These are phyloP conservation scores for Eilema griseolum DNA, from an alignment of 2,888 invertebrate species.

Conservation along the genomic window DNA sequence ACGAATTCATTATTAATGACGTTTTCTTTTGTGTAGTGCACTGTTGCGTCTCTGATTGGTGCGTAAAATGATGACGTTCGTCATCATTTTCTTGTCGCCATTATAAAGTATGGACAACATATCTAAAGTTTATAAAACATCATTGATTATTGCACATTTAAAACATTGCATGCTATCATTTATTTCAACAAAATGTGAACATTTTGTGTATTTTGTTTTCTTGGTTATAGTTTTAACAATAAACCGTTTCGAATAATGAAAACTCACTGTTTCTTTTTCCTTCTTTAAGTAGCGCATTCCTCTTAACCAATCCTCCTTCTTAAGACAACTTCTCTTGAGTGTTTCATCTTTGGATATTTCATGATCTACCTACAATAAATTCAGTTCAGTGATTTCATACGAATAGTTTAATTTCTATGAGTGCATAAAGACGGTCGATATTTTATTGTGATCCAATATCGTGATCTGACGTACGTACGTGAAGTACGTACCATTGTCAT, in stretches of 20 bases:
- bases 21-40: too few relatives aligned
- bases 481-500: too few relatives aligned
- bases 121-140: too few relatives aligned
- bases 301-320: neutral
- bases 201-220: slow-evolving; percentile 27
- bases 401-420: neutral
- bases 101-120: too few relatives aligned
- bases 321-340: neutral
- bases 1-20: too few relatives aligned
- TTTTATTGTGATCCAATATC: too few relatives aligned
- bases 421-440: too few relatives aligned
- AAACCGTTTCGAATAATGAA: slow-evolving; percentile 11
- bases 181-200: slow-evolving; percentile 12
- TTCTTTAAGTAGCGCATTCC: neutral
- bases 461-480: too few relatives aligned
- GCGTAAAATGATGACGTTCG: too few relatives aligned
- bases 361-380: neutral
- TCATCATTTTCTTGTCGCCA: too few relatives aligned
- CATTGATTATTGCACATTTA: slow-evolving; percentile 5
- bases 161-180: slow-evolving; percentile 8
- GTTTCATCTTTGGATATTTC: neutral
- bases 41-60: too few relatives aligned
- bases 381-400: neutral
- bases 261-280: slow-evolving; percentile 16
- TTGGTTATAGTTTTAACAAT: slow-evolving; percentile 13